Evolutionary conservation across 2,113 vertebrate species (phyloP), one percentile per base, ranked within the genome.

Genomic region (Lontra canadensis): DNA sequence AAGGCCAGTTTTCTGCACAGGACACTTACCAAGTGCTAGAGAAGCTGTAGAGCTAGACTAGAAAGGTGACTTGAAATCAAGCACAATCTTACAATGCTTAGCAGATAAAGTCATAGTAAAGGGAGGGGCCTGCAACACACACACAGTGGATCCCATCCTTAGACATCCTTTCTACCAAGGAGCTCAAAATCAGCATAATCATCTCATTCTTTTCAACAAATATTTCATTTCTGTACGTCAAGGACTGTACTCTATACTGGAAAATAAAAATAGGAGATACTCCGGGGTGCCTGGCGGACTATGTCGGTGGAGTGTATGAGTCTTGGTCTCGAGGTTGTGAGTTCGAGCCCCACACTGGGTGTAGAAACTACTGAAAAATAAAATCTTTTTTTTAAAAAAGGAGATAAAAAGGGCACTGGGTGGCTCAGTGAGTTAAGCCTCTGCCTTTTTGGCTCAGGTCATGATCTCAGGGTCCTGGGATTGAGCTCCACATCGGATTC

Each of bases 111-210:
- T 73, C 63, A 44, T 57, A 25, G 4, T 63, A 65, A 52, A 55
- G 17, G n/a, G 79, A 88, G 13, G 12, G 23, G 23, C 26, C 57
- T 84, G 1, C 42, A 74, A 85, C 55, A 85, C 7, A 84, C 31
- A 91, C 29, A 36, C 57, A 78, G 0, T 18, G 29, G 71, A 74
- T 69, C 47, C 63, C 39, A 86, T 21, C 34, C n/a, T 86, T 81
- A 47, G 59, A 69, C 44, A 74, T 34, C 39, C 65, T 69, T 76
- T 92, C 20, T 74, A 79, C 39, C 25, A 80, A 88, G 1, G 14
- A 84, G 61, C 49, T 94, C 59, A 96, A 86, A 92, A 93, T 92
- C 44, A 86, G 73, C 52, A 25, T 39, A 65, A 88, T 83, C 84
- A 84, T 31, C 20, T 88, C 36, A 39, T 84, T 71, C 57, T 92